These are phyloP conservation scores for Sinotaia quadrata DNA, from an alignment of 2,888 invertebrate species.

Conservation along the genomic window DNA sequence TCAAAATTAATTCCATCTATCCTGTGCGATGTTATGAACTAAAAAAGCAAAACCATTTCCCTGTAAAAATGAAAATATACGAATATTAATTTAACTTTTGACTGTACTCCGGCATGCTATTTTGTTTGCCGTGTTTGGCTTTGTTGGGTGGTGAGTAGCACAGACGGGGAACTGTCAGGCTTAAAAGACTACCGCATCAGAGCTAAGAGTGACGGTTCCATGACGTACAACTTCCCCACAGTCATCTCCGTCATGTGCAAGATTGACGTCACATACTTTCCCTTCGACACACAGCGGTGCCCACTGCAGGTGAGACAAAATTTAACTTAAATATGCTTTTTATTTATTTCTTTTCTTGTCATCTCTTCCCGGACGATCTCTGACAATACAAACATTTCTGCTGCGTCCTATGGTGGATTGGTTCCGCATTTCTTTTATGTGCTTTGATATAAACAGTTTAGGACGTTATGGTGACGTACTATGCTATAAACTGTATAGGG, in stretches of 20 bases:
- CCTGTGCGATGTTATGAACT: too few relatives aligned
- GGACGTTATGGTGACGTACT: too few relatives aligned
- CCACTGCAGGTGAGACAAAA: slow-evolving; percentile 11
- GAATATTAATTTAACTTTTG: too few relatives aligned
- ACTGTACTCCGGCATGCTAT: too few relatives aligned
- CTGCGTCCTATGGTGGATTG: too few relatives aligned
- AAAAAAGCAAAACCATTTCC: too few relatives aligned
- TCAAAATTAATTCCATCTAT: too few relatives aligned
- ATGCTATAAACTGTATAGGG: too few relatives aligned
- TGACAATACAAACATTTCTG: slow-evolving; percentile 19
- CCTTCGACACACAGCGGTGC: slow-evolving; percentile 74
- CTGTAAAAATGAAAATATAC: too few relatives aligned
- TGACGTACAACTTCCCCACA: slow-evolving; percentile 76
- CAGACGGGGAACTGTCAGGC: slow-evolving; percentile 75
- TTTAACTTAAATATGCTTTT: not conserved
- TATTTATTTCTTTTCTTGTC: not conserved
- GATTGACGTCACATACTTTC: slow-evolving; percentile 75
- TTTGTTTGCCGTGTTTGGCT: too few relatives aligned
- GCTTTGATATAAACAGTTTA: too few relatives aligned
- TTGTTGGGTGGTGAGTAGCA: slow-evolving; percentile 63
- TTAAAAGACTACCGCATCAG: slow-evolving; percentile 75
- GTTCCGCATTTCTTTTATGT: too few relatives aligned
- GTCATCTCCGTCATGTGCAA: slow-evolving; percentile 75
- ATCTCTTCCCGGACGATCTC: not conserved
- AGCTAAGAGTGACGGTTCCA: slow-evolving; percentile 73